Base-by-base conservation (phyloP, 64 coral and sea anemone species). In the Porites australiensis region DNA sequence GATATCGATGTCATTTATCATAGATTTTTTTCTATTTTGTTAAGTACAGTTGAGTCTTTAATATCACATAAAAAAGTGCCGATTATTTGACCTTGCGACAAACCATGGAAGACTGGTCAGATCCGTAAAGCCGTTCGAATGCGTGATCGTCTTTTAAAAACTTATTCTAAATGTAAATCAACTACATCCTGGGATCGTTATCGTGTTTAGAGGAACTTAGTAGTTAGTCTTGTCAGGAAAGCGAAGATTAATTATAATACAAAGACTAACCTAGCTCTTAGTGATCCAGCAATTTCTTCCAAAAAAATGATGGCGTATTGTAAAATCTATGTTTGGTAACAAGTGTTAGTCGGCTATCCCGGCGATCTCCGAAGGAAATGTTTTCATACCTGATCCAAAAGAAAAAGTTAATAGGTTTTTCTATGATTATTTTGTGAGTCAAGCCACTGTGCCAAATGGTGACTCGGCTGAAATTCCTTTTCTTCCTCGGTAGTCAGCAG, bases 101-200 rank as follows among this genome's bases (percentile, higher is more conserved):
- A 11, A 62, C 15, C 59, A 15, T 67, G 11, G 64, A 67, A 19
- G 64, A 67, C 64, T 67, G 64, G 64, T 67, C 64, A 15, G 64
- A 18, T 67, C 64, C 64, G 64, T 67, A 67, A 67, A 53, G 64
- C 69, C 16, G 72, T 88, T 58, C 65, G 85, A 8, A 88, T 72
- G 64, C 64, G 6, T 67, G 64, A 67, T 67, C 64, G 64, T 67
- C 64, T 67, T 67, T 67, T 67, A 67, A 67, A 67, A 67, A 67
- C 21, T 67, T 67, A 67, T 67, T 67, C 64, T 14, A 66, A 19
- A 19, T 13, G 14, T 6, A 67, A 18, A 67, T n/a, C 21, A 16
- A 13, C 27, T 37, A 20, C 21, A 67, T 67, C 64, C 64, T 67
- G 64, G 10, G 64, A 67, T 67, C 64, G 16, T 15, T 67, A 67